phyloP scores from a whole-genome alignment of 2,113 vertebrate genomes.

The Chloropsis hardwickii region DNA sequence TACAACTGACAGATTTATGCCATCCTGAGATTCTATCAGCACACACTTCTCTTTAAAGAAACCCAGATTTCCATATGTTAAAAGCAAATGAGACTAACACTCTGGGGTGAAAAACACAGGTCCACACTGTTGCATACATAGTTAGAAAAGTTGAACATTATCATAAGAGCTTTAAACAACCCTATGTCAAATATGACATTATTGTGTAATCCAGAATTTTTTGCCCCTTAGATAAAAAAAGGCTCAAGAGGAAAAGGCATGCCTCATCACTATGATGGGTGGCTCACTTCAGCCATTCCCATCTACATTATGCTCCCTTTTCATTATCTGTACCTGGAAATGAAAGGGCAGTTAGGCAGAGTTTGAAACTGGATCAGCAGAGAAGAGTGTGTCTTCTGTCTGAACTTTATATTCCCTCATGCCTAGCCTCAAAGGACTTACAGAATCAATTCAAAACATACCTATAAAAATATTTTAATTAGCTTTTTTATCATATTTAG shows the following conservation, averaged over 20 bases:
- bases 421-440: neutral
- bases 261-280: neutral
- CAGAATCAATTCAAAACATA: neutral
- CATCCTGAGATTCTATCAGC: slow-evolving; percentile 4
- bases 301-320: neutral
- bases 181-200: neutral
- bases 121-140: neutral
- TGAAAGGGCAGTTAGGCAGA: neutral
- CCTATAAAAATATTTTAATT: neutral
- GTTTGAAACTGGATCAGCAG: neutral
- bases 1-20: slow-evolving; percentile 4
- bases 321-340: neutral
- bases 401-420: neutral
- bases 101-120: neutral
- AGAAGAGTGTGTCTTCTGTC: neutral
- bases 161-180: neutral
- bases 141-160: neutral
- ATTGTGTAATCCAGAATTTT: neutral
- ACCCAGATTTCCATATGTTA: neutral
- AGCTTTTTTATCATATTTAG: neutral
- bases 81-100: neutral
- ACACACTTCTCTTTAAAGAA: slow-evolving; percentile 13
- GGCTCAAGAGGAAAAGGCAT: neutral
- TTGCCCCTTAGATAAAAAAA: neutral
- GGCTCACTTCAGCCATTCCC: neutral